A percentile compares a stretch with the other conserved stretches of the same genome.
These are phyloP conservation scores for Anableps anableps DNA, from an alignment of 2,797 vertebrate genomes.

Conservation along the genomic window DNA sequence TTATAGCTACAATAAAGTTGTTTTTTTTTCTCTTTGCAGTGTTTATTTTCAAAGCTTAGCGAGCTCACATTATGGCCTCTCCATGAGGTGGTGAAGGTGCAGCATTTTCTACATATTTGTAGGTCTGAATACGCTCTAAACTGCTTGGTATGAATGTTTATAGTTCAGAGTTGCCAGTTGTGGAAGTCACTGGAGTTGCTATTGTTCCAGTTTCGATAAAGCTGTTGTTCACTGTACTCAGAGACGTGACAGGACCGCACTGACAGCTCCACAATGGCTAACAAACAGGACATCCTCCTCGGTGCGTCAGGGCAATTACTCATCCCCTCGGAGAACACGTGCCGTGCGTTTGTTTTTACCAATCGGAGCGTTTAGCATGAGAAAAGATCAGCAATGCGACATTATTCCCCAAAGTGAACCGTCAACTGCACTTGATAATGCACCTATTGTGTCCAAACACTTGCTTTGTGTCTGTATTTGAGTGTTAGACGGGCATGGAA, in stretches of 20 bases:
- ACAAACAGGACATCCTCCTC: conserved; percentile 70
- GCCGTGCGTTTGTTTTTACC: conserved; percentile 31
- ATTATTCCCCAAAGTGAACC: conserved; percentile 41
- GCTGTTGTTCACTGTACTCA: conserved; percentile 18
- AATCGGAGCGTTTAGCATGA: conserved; percentile 40
- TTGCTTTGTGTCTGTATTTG: neutral
- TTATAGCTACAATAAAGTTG: neutral
- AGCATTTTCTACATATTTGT: neutral
- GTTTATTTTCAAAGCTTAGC: neutral
- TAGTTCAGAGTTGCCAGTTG: neutral
- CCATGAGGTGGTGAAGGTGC: neutral
- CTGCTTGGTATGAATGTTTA: neutral
- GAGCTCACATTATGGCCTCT: neutral
- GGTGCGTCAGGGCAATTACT: conserved; percentile 54
- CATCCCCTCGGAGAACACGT: neutral
- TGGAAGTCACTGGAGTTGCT: neutral
- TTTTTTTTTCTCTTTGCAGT: neutral
- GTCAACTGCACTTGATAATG: conserved; percentile 36
- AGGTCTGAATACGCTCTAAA: neutral
- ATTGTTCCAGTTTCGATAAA: conserved; percentile 9
- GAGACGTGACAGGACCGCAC: conserved; percentile 30
- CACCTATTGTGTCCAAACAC: conserved; percentile 34
- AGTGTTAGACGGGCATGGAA: conserved; percentile 10
- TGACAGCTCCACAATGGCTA: conserved; percentile 67
- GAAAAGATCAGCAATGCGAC: conserved; percentile 39